Evolutionary conservation across 2,797 vertebrate species (phyloP), one percentile per base, ranked within the genome.

Genomic region (Chloroceryle amazona): DNA sequence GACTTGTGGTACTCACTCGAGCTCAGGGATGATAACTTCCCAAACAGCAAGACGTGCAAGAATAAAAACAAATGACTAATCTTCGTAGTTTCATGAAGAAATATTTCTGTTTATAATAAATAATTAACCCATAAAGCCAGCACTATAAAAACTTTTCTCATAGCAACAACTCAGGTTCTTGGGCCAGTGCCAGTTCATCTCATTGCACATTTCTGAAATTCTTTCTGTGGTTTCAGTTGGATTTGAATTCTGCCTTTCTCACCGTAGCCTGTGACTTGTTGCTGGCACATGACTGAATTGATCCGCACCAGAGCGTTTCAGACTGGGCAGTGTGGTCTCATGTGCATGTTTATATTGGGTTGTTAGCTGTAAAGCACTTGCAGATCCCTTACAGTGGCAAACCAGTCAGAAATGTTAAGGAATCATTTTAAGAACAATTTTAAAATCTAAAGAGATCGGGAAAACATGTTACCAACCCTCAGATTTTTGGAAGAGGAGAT

Each of bases 341-440:
- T 0, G 0, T 67, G 61, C 31, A 5, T 49, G 2, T 60, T 91
- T 86, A 3, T 41, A 11, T 39, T 35, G 51, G 18, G 7, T 42
- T 84, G n/a, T 54, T 68, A 46, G 39, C 37, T 86, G 22, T 66
- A 31, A 66, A 76, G 46, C 57, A 74, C 31, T 66, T 85, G n/a
- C 19, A 41, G 41, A 47, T 57, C 41, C n/a, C 84, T 79, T 39
- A 21, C 21, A 39, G 31, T 41, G 41, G 22, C 44, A 88, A 55
- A 62, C 23, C 10, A 35, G 29, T 88, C 39, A 60, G 68, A 82
- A 91, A 23, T 65, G 26, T 81, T 86, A 42, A 81, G 46, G 41
- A 66, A 47, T 62, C 22, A 28, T 61, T 89, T 47, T 16, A 63
- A 66, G 57, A 73, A 68, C 35, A 44, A 9, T 11, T 35, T 21